Base-by-base conservation (phyloP, 2,113 vertebrate species). In the Benitochromis conjunctus region DNA sequence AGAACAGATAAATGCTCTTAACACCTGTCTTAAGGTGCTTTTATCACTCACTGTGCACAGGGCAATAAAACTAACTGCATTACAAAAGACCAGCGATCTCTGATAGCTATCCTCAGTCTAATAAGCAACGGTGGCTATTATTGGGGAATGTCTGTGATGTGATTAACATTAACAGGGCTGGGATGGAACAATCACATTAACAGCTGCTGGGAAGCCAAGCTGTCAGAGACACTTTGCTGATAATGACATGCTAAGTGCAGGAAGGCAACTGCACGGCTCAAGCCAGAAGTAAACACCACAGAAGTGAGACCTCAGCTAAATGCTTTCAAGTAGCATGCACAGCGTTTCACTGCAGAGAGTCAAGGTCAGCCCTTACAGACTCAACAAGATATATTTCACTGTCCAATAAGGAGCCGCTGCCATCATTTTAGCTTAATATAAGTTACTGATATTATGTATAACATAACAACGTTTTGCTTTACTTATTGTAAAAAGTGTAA, bases 1-100 rank as follows among this genome's bases (percentile, higher is more conserved):
- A 93, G 82, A 90, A 90, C 84, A 91, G 57, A 79, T 85, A 90
- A 88, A 93, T 88, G 88, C 91, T 89, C 85, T 89, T 86, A 88
- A 83, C 66, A 88, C 88, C 87, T 88, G 87, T 85, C 81, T 92
- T 91, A 91, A 93, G 86, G 85, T 41, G 24, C 83, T 81, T n/a
- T 48, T 81, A 91, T 92, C 86, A 69, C 81, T 91, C 86, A 85
- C 81, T 4, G 29, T 29, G 80, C 79, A 84, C 60, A 60, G 43
- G 77, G 71, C 76, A 93, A 92, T 94, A 92, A 85, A 81, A 51
- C 69, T 92, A 93, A 94, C 36, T 57, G 56, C 80, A 85, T 95
- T 92, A 92, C 77, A 54, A 89, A 89, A 84, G 86, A 90, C 81
- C 84, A 79, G 53, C 48, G 9, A 76, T 87, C 85, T 86, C 83